Evolutionary conservation across 1,140 invertebrate genomes (phyloP), one percentile per base, ranked within the genome.

Genomic region (Drosophila pseudoobscura): DNA sequence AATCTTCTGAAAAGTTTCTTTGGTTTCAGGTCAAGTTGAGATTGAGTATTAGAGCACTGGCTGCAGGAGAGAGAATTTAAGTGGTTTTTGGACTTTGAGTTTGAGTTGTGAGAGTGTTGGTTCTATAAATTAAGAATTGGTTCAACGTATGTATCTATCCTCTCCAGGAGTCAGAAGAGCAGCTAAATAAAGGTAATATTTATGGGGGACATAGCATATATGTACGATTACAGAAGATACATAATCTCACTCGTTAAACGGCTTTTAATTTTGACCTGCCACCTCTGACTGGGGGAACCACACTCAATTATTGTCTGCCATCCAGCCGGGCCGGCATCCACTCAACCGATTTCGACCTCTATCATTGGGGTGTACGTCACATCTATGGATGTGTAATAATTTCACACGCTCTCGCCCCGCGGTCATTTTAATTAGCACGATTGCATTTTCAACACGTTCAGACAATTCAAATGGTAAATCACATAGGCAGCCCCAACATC

Each of bases 401-500:
- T 87, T 85, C 78, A 75, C 82, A 85, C 83, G 83, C 75, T 63
- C 78, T 69, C 35, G 75, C 75, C 71, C 65, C 78, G 83, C 83
- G 83, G 83, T 88, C 78, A 75, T 69, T 88, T 83, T 89, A 88
- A 88, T 88, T 88, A 89, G 72, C 83, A 70, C 75, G 83, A 87
- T 83, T 88, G 83, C 78, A 87, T 88, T 83, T 85, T 78, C 75
- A 75, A 83, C 83, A 87, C 83, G 83, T 87, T 61, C 52, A 66
- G 59, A 72, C 78, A 78, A 82, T 88, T 88, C 75, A 51, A 71
- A 82, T 69, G 69, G 83, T 88, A 87, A 87, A 80, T 85, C 82
- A 87, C 64, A 80, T 80, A 68, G 73, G 60, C 77, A 46, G 58
- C 57, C 53, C 76, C 68, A 74, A 60, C 64, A 83, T 84, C 54